Conservation (phyloP, 2,888 invertebrate species). For the Leucoptera coffeella region DNA sequence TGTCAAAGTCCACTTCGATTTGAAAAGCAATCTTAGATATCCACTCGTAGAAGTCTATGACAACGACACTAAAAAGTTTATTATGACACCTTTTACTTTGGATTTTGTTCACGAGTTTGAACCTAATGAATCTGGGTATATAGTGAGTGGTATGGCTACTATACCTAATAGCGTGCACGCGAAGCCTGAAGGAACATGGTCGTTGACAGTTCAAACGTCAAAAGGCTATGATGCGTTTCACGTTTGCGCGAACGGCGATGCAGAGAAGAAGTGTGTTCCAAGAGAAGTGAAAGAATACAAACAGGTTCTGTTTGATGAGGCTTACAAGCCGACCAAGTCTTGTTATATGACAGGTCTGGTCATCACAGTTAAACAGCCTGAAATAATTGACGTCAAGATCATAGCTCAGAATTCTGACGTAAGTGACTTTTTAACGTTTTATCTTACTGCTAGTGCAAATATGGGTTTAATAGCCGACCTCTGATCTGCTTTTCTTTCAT, state of each 20-base stretch:
- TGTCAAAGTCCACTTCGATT: conserved; percentile 31
- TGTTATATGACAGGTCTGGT: too few relatives aligned
- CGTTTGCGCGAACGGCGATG: conserved; percentile 27
- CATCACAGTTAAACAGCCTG: conserved; percentile 19
- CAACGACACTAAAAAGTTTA: conserved; percentile 20
- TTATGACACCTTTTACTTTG: conserved; percentile 23
- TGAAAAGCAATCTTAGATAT: conserved; percentile 17
- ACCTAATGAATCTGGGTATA: conserved; percentile 29
- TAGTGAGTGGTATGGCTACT: conserved; percentile 25
- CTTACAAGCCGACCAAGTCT: too few relatives aligned
- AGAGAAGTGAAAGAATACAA: too few relatives aligned
- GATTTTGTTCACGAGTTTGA: conserved; percentile 24
- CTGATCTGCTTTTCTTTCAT: too few relatives aligned
- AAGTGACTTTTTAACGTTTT: too few relatives aligned
- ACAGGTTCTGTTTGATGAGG: too few relatives aligned
- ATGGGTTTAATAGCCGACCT: too few relatives aligned
- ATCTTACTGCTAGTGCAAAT: too few relatives aligned
- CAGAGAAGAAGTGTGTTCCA: too few relatives aligned
- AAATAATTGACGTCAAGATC: conserved; percentile 24
- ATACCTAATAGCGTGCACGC: conserved; percentile 11
- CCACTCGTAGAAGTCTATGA: conserved; percentile 22
- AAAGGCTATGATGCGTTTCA: conserved; percentile 22
- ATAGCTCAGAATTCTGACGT: conserved; percentile 24
- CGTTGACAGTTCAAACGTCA: conserved; percentile 22
- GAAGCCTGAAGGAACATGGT: conserved; percentile 22